These are phyloP conservation scores for Mus spretus DNA, from an alignment of 2,797 vertebrate genomes.

Conservation along the genomic window DNA sequence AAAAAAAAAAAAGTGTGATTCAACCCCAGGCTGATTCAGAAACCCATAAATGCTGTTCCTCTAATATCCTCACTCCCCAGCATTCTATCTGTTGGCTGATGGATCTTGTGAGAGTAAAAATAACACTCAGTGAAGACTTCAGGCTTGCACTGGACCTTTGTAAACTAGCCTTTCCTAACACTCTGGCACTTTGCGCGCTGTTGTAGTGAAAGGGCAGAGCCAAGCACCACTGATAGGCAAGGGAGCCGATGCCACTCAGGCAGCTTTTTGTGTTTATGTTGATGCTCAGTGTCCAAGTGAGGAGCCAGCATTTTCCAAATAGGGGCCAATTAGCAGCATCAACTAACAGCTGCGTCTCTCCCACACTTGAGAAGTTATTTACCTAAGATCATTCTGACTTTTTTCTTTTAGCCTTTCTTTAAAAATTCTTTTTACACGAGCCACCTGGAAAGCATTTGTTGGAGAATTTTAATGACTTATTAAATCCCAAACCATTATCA, in stretches of 20 bases:
- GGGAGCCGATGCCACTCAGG: slow-evolving; percentile 78
- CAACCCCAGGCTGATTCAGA: neutral
- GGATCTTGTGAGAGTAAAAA: neutral
- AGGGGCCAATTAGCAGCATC: neutral
- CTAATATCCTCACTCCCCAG: neutral
- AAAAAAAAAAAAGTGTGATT: slow-evolving; percentile 9
- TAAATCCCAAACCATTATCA: slow-evolving; percentile 76
- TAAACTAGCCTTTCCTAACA: slow-evolving; percentile 83
- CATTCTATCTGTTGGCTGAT: neutral
- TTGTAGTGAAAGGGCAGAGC: slow-evolving; percentile 54
- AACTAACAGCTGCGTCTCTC: slow-evolving; percentile 43
- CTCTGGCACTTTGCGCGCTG: slow-evolving; percentile 76
- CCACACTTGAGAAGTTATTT: slow-evolving; percentile 54
- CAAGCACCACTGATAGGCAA: slow-evolving; percentile 76
- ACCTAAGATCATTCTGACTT: slow-evolving; percentile 46
- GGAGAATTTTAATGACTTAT: slow-evolving; percentile 76
- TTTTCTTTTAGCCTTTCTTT: neutral
- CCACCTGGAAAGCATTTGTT: slow-evolving; percentile 76
- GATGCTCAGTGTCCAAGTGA: slow-evolving; percentile 33
- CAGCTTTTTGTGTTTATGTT: slow-evolving; percentile 67
- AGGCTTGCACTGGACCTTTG: slow-evolving; percentile 67
- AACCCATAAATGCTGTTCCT: neutral
- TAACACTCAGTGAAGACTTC: neutral
- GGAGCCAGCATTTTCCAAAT: slow-evolving; percentile 21
- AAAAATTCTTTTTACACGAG: neutral